These are phyloP conservation scores for Ceramica pisi DNA, from an alignment of 2,888 invertebrate species.

Conservation along the genomic window DNA sequence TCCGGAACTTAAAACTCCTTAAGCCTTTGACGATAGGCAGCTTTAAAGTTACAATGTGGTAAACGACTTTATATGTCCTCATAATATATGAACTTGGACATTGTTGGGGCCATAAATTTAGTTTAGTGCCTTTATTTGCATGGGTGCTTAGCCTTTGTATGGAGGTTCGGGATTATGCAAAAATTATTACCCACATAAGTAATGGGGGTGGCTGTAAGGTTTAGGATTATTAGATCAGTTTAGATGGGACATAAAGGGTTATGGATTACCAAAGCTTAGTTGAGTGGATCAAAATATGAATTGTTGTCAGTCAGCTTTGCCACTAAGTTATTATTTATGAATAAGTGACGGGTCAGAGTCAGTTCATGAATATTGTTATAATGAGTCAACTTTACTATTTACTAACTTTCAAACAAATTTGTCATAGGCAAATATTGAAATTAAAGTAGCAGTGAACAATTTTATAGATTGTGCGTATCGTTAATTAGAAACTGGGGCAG, in stretches of 20 bases:
- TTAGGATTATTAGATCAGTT: constrained; percentile 43
- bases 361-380: too few species aligned
- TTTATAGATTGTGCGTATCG: too few species aligned
- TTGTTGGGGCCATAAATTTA: constrained; percentile 65
- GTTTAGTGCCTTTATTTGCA: constrained; percentile 65
- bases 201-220: constrained; percentile 26
- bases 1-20: constrained; percentile 22
- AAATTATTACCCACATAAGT: constrained; percentile 53
- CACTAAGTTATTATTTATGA: background rate
- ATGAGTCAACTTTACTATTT: too few species aligned
- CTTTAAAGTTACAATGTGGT: constrained; percentile 64
- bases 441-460: too few species aligned
- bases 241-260: constrained; percentile 11
- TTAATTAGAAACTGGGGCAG: too few species aligned
- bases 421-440: too few species aligned
- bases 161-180: constrained; percentile 60
- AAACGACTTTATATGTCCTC: constrained; percentile 58
- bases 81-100: constrained; percentile 61
- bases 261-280: constrained; percentile 12
- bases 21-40: constrained; percentile 45
- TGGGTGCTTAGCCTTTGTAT: constrained; percentile 53
- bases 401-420: too few species aligned
- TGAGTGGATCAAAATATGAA: background rate
- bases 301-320: background rate
- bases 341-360: too few species aligned